Base-by-base conservation (phyloP, 2,797 vertebrate genomes). In the Phataginus tricuspis region DNA sequence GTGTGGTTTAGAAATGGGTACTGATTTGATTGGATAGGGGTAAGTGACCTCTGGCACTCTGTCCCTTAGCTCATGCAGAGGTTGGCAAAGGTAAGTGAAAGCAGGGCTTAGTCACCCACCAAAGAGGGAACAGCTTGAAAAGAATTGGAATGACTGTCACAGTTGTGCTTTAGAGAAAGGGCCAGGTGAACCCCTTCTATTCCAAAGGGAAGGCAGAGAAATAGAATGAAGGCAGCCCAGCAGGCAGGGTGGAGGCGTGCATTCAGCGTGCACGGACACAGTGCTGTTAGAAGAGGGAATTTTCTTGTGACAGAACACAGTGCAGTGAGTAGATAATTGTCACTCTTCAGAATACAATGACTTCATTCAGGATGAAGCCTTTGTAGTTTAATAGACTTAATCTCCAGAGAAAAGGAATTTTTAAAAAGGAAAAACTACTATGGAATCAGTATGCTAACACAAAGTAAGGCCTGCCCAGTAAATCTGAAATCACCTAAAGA, bases 351-450 rank as follows among this genome's bases (percentile, higher is more conserved):
- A 94, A 87, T 8, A n/a, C 19, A 0, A 23, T 95, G 42, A 49
- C 25, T 89, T 6, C 6, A 21, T 19, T 87, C 94, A 87, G 88
- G 27, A 16, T 79, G 72, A 87, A 18, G 13, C 69, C 10, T 51
- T 55, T 19, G 2, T 51, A 14, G 90, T 92, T 86, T 84, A 90
- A 51, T 6, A 96, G 53, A 49, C 2, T 72, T 53, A 45, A 57
- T 49, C 21, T 86, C 69, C 55, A 75, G 42, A 72, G 78, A 94
- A 59, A 59, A 85, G 37, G n/a, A 45, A 42, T 90, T 59, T 49
- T 45, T 42, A 77, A 39, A 95, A 85, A 29, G 63, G n/a, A 39
- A 75, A 34, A 72, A 68, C 45, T 75, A 31, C 63, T 27, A 1
- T 21, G 16, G 68, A 79, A 19, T 75, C 80, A 80, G 39, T 29